A percentile compares a stretch with the other conserved stretches of the same genome.
phyloP scores from a whole-genome alignment of 64 coral and sea anemone genomes.

The Pocillopora damicornis region DNA sequence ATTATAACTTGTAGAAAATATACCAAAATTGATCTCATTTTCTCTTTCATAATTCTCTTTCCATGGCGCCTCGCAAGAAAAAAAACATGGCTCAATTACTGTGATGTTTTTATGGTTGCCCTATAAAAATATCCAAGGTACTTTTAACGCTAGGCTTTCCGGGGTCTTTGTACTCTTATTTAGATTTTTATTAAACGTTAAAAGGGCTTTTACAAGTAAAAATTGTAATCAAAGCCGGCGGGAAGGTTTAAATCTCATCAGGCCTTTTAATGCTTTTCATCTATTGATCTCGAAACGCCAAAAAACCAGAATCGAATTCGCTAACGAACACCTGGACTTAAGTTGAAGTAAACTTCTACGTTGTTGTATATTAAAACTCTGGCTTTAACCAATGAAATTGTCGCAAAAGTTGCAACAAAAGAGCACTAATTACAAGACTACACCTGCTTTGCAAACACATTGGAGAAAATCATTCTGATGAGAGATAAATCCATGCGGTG shows the following conservation, averaged over 20 bases:
- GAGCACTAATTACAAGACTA: not conserved
- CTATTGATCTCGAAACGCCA: not conserved
- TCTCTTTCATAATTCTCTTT: not conserved
- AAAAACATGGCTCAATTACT: not conserved
- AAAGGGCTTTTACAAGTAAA: not conserved
- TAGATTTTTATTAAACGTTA: not conserved
- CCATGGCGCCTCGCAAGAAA: not conserved
- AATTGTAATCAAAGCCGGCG: not conserved
- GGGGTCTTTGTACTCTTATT: not conserved
- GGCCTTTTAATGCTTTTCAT: not conserved
- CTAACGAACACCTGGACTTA: conserved; percentile 15
- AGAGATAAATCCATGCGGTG: not conserved
- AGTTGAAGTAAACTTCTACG: conserved; percentile 29
- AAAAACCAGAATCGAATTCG: not conserved
- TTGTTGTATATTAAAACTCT: conserved; percentile 22
- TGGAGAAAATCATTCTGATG: not conserved
- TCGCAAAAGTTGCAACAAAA: not conserved
- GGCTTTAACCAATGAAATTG: conserved; percentile 5
- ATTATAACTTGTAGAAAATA: not conserved
- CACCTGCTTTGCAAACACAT: conserved; percentile 22
- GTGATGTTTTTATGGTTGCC: not conserved
- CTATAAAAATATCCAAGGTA: not conserved
- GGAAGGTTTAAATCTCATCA: not conserved
- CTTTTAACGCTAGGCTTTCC: not conserved
- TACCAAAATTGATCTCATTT: not conserved